These are phyloP conservation scores for Stenodema calcarata DNA, from an alignment of 2,888 invertebrate genomes.

Conservation along the genomic window DNA sequence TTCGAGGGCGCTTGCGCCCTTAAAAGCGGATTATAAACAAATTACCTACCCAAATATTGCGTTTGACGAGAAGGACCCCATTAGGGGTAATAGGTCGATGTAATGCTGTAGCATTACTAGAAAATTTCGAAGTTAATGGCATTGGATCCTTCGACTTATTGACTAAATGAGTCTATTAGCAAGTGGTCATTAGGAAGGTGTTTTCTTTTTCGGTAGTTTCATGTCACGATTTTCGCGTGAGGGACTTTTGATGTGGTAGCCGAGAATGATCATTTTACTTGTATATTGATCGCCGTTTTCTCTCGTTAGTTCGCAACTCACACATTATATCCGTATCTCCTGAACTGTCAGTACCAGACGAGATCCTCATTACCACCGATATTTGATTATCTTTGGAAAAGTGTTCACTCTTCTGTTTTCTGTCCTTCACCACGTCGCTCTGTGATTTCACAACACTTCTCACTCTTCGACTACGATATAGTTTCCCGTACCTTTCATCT, in stretches of 20 bases:
- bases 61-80: background rate
- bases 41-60: background rate
- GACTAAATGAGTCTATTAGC: background rate
- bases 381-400: no score
- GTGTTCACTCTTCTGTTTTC: no score
- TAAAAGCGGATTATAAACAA: constrained; percentile 2
- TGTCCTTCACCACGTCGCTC: no score
- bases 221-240: background rate
- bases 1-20: background rate
- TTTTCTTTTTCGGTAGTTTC: background rate
- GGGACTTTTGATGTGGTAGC: background rate
- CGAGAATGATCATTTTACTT: no score
- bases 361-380: no score
- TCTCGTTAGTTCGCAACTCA: no score
- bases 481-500: no score
- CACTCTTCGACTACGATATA: no score
- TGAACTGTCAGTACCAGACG: no score
- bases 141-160: background rate
- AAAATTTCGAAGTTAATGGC: background rate
- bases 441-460: no score
- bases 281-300: no score
- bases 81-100: background rate
- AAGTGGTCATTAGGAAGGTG: background rate
- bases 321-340: no score
- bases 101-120: background rate